A percentile compares a stretch with the other conserved stretches of the same genome.
These are phyloP conservation scores for Hypotaenidia philippensis DNA, from an alignment of 2,797 vertebrate genomes.

Conservation along the genomic window DNA sequence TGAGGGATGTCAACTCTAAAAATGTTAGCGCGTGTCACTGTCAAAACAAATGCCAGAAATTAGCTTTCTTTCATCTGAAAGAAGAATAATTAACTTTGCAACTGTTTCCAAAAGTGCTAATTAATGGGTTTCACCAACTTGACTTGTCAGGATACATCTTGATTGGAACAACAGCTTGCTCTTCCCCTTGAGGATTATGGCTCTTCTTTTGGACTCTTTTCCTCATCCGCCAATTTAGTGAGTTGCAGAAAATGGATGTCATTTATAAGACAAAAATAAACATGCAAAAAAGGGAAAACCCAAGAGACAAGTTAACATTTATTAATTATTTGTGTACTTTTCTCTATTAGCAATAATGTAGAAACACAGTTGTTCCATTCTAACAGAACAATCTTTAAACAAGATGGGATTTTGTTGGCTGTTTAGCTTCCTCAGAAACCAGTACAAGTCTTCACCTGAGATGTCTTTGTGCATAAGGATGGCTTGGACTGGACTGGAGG, in stretches of 20 bases:
- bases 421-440: not conserved
- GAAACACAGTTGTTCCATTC: not conserved
- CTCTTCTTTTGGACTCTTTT: conserved; percentile 52
- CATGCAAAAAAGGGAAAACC: conserved; percentile 16
- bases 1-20: conserved; percentile 84
- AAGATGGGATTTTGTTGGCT: not conserved
- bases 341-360: conserved; percentile 10
- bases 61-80: conserved; percentile 85
- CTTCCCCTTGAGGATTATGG: conserved; percentile 71
- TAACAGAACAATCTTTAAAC: not conserved
- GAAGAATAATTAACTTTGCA: conserved; percentile 87
- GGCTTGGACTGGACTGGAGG: not conserved
- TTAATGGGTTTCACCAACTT: conserved; percentile 86
- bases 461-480: not conserved
- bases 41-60: conserved; percentile 87
- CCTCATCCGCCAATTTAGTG: conserved; percentile 9
- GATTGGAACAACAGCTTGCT: conserved; percentile 71
- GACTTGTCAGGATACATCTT: conserved; percentile 82
- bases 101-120: conserved; percentile 88
- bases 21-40: conserved; percentile 86
- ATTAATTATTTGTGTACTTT: conserved; percentile 50
- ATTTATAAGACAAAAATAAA: conserved; percentile 59
- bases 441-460: not conserved
- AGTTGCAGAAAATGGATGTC: conserved; percentile 44
- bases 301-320: conserved; percentile 8